Percentiles rank a stretch among this genome's conserved stretches.
Evolutionary conservation across 2,888 invertebrate genomes (phyloP).

Genomic region (Apodemia zela): DNA sequence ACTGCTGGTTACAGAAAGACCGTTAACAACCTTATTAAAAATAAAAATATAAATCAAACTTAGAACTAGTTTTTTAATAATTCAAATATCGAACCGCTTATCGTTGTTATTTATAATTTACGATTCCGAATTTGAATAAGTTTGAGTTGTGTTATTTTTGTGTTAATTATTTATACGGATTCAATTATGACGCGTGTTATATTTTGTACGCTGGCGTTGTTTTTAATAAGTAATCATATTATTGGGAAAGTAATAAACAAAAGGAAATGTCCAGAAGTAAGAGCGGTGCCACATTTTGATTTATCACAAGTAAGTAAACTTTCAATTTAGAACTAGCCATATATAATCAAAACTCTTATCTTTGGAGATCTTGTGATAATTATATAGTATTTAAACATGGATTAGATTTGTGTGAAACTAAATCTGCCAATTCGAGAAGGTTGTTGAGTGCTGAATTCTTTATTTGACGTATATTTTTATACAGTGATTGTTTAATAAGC

Average conservation of each 20-base stretch:
- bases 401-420: too few relatives aligned
- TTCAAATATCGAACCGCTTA: conserved; percentile 23
- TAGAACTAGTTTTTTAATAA: conserved; percentile 5
- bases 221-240: conserved; percentile 38
- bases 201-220: conserved; percentile 36
- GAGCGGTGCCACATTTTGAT: conserved; percentile 89
- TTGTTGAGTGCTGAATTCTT: too few relatives aligned
- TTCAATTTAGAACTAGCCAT: too few relatives aligned
- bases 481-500: too few relatives aligned
- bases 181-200: conserved; percentile 19
- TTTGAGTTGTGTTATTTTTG: conserved; percentile 1
- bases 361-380: too few relatives aligned
- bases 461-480: too few relatives aligned
- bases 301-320: conserved; percentile 83
- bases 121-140: neutral
- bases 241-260: conserved; percentile 76
- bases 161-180: conserved; percentile 11
- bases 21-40: conserved; percentile 32
- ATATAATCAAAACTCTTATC: too few relatives aligned
- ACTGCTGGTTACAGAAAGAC: conserved; percentile 54
- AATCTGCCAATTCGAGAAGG: too few relatives aligned
- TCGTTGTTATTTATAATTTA: neutral
- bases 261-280: conserved; percentile 88
- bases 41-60: conserved; percentile 15
- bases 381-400: too few relatives aligned